A percentile compares a stretch with the other conserved stretches of the same genome.
These are phyloP conservation scores for Coregonus clupeaformis DNA, from an alignment of 2,113 vertebrate genomes.

Conservation along the genomic window DNA sequence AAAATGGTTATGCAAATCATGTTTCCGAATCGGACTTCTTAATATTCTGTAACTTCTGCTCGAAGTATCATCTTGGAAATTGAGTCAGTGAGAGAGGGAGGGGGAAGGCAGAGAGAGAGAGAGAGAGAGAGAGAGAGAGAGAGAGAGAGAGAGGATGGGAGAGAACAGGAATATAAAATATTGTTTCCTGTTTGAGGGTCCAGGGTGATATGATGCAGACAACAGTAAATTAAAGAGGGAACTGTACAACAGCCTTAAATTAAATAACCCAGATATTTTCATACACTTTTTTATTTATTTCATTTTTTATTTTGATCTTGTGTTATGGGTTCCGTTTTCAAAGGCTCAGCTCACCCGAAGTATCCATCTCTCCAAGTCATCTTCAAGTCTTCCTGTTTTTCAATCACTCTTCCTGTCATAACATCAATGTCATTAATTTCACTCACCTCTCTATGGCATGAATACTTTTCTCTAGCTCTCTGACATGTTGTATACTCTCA, in stretches of 20 bases:
- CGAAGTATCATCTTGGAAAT: not conserved
- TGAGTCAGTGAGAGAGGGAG: not conserved
- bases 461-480: too few species aligned
- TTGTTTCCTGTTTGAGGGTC: slow-evolving; percentile 34
- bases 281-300: not conserved
- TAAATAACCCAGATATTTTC: slow-evolving; percentile 23
- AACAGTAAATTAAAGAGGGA: slow-evolving; percentile 37
- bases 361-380: not conserved
- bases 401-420: not conserved
- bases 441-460: too few species aligned
- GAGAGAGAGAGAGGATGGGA: slow-evolving; percentile 8
- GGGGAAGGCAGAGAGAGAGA: slow-evolving; percentile 2
- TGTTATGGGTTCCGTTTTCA: not conserved
- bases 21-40: not conserved
- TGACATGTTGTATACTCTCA: too few species aligned
- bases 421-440: not conserved
- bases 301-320: slow-evolving; percentile 11
- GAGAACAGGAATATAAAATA: slow-evolving; percentile 15
- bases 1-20: not conserved
- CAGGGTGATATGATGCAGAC: slow-evolving; percentile 29
- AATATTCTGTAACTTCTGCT: not conserved
- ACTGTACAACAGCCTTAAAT: not conserved
- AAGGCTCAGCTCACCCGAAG: not conserved
- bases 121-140: slow-evolving; percentile 8
- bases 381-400: not conserved